Evolutionary conservation across 2,113 vertebrate genomes (phyloP).

Genomic region (Catharus bicknelli): DNA sequence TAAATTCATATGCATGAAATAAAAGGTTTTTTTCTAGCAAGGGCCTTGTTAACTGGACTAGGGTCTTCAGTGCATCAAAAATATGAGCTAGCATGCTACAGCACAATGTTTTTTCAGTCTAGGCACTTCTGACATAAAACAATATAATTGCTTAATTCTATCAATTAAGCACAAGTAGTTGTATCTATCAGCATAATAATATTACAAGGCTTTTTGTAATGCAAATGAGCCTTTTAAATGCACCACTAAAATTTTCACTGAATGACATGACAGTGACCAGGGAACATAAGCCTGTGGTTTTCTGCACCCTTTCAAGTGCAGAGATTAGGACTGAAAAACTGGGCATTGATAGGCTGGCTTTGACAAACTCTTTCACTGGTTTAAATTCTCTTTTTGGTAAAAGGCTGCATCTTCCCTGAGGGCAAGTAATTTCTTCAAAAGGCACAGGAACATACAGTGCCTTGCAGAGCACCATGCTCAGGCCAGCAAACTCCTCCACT

Average conservation of each 20-base stretch:
- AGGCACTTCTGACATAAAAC: not conserved
- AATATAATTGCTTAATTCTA: not conserved
- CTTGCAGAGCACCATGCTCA: not conserved
- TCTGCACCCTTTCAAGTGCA: not conserved
- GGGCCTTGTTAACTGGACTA: not conserved
- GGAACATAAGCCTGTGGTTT: accelerated
- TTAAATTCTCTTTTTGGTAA: not conserved
- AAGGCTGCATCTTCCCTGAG: not conserved
- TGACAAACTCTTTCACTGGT: not conserved
- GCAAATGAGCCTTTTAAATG: not conserved
- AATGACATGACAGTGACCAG: not conserved
- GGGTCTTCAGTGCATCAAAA: not conserved
- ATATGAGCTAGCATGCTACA: not conserved
- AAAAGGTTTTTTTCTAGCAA: not conserved
- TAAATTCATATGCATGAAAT: not conserved
- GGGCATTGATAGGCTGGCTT: not conserved
- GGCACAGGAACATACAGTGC: not conserved
- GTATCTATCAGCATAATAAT: not conserved
- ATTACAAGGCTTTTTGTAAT: not conserved
- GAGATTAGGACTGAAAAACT: not conserved
- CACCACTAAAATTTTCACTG: not conserved
- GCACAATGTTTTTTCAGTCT: not conserved
- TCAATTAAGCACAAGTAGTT: not conserved
- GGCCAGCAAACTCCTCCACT: not conserved
- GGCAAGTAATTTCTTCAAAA: not conserved